phyloP scores from a whole-genome alignment of 2,888 invertebrate genomes.

The Frankliniella intonsa region DNA sequence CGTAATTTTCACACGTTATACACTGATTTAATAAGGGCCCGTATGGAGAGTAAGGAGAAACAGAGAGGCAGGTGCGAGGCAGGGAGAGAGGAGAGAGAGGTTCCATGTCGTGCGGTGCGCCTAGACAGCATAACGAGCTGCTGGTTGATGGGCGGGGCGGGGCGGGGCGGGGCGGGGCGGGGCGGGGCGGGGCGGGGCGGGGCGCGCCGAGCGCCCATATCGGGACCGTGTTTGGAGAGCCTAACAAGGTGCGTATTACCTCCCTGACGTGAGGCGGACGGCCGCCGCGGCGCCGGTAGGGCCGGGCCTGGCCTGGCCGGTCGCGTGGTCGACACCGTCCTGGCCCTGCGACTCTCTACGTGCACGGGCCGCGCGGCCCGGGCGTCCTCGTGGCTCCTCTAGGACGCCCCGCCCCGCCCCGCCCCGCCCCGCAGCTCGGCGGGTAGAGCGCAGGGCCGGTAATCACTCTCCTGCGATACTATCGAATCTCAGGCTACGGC shows the following conservation, averaged over 20 bases:
- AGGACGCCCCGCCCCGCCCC: no score
- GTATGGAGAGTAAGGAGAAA: not conserved
- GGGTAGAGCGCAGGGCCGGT: not conserved
- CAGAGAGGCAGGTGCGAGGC: no score
- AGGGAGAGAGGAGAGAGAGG: not conserved
- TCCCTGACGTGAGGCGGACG: not conserved
- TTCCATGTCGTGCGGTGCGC: not conserved
- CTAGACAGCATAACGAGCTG: not conserved
- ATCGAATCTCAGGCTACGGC: not conserved
- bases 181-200: not conserved
- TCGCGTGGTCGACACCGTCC: not conserved
- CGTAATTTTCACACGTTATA: conserved; percentile 19
- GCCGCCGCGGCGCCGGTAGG: not conserved
- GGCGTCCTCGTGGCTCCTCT: not conserved
- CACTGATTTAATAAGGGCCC: conserved; percentile 17
- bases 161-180: not conserved
- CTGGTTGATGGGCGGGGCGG: not conserved
- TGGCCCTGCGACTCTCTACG: not conserved
- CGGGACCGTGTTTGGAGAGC: not conserved
- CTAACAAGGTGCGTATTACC: conserved; percentile 14
- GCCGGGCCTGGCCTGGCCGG: not conserved
- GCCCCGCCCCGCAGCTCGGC: not conserved
- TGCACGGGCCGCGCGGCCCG: not conserved
- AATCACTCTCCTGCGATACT: not conserved
- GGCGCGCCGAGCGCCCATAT: not conserved